Evolutionary conservation across 2,113 vertebrate species (phyloP).

Genomic region (Amphiprion ocellaris): DNA sequence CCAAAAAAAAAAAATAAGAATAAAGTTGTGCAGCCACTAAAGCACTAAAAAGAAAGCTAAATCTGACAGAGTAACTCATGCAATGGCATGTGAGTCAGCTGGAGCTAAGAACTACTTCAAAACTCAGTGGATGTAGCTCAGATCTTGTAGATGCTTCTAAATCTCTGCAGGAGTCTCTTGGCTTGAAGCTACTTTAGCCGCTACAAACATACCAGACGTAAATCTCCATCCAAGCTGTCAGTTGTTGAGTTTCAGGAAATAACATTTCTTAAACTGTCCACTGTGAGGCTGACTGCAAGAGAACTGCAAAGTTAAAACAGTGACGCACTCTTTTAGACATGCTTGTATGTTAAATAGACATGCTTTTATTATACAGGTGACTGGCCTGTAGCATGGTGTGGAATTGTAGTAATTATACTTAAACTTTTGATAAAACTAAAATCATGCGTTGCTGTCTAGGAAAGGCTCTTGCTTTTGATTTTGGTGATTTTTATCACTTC

Average conservation of each 20-base stretch:
- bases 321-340: background rate
- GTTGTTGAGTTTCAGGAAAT: background rate
- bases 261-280: background rate
- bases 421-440: conserved; percentile 13
- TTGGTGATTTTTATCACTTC: too few relatives aligned
- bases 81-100: too few relatives aligned
- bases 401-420: conserved; percentile 7
- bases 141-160: too few relatives aligned
- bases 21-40: too few relatives aligned
- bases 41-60: too few relatives aligned
- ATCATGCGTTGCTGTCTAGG: background rate
- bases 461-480: too few relatives aligned
- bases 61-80: too few relatives aligned
- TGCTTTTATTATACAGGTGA: background rate
- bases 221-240: background rate
- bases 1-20: too few relatives aligned
- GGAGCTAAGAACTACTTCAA: too few relatives aligned
- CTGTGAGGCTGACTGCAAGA: background rate
- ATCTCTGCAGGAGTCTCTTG: too few relatives aligned
- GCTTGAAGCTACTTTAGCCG: background rate
- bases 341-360: background rate
- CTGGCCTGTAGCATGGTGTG: background rate
- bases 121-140: too few relatives aligned
- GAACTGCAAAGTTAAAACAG: background rate
- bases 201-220: too few relatives aligned